Evolutionary conservation across 1,140 invertebrate species (phyloP), one percentile per base, ranked within the genome.

Genomic region (Drosophila malerkotliana): DNA sequence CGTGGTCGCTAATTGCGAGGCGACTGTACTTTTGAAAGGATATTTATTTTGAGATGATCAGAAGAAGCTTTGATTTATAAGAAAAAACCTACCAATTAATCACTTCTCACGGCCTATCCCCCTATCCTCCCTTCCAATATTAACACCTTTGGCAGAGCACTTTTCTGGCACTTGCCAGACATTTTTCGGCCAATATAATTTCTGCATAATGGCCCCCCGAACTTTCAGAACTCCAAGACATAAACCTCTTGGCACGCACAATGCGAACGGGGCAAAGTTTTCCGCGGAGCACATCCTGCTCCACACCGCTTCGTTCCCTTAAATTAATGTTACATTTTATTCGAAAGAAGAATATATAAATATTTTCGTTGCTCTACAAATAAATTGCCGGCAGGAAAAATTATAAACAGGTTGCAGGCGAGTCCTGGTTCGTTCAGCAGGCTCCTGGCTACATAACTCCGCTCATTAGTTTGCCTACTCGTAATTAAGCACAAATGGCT

Each of bases 401-500:
- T 82, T 82, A 88, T 87, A 79, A 82, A 76, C 82, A 87, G 82
- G 58, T 37, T 69, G 60, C 48, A 28, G 54, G 53, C 37, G 41
- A 51, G 47, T 78, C 49, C 61, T 87, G 68, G 73, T 18, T 18
- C 18, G 18, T 18, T 18, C 18, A 18, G 18, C 18, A 18, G 18
- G 18, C 18, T 18, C 34, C 34, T 72, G 62, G 79, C 75, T 79
- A 83, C 76, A 81, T 87, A 87, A 88, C 83, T 88, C 72, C 76
- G 83, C 83, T 87, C 83, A 87, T 87, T 87, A 87, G 83, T 87
- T 88, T 83, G 79, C 83, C 83, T 88, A 87, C 83, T 88, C 83
- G 83, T 83, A 87, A 87, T 87, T 87, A 88, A 83, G 83, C 83
- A 87, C 83, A 87, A 87, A 87, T 88, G 83, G 83, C 83, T 87